These are phyloP conservation scores for Rhea pennata DNA, from an alignment of 2,113 vertebrate genomes.

Conservation along the genomic window DNA sequence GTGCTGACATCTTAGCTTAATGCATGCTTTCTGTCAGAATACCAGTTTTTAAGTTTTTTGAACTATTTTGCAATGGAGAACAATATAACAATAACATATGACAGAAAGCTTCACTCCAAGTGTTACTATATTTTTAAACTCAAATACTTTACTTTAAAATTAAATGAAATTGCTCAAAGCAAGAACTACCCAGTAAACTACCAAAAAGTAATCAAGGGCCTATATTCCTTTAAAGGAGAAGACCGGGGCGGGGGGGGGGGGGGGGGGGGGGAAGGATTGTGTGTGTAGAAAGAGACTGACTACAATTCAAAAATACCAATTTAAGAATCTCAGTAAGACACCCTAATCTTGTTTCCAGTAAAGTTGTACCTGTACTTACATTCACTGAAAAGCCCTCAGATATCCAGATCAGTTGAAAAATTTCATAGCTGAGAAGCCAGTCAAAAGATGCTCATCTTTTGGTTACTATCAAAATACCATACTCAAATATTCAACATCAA, in stretches of 20 bases:
- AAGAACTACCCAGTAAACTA: background rate
- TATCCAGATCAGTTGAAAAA: background rate
- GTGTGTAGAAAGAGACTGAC: background rate
- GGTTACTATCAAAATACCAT: background rate
- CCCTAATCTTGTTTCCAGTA: background rate
- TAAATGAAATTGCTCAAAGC: background rate
- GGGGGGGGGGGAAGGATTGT: background rate
- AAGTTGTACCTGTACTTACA: background rate
- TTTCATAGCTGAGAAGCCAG: background rate
- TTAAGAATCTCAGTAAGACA: background rate
- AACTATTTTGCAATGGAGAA: background rate
- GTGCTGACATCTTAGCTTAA: background rate
- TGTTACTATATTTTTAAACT: background rate
- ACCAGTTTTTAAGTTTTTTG: background rate
- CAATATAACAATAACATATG: background rate
- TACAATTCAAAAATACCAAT: background rate
- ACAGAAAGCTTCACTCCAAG: background rate
- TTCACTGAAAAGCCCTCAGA: background rate
- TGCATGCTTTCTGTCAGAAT: background rate
- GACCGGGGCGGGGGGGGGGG: too few relatives aligned
- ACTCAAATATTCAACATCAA: background rate
- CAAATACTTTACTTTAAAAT: background rate
- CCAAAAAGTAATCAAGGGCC: background rate
- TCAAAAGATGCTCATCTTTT: background rate
- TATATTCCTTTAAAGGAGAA: background rate